Evolutionary conservation across 2,797 vertebrate species (phyloP).

Genomic region (Margarornis squamiger): DNA sequence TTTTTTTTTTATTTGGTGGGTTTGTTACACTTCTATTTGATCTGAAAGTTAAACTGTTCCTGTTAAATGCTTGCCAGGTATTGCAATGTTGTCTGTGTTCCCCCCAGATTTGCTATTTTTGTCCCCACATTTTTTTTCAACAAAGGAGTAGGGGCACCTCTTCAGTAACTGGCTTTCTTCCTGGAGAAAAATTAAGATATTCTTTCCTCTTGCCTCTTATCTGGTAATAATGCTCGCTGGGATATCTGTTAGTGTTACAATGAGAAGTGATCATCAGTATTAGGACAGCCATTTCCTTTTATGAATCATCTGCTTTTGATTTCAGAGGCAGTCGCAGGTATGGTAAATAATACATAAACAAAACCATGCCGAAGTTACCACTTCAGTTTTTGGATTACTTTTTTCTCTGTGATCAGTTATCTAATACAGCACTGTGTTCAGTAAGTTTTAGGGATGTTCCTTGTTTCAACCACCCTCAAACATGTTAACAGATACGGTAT

Average conservation of each 20-base stretch:
- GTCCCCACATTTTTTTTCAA: not conserved
- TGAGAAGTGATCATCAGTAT: not conserved
- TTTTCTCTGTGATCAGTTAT: not conserved
- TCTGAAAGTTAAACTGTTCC: not conserved
- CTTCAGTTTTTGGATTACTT: not conserved
- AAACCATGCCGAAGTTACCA: not conserved
- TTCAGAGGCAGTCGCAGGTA: not conserved
- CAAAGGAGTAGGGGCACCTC: not conserved
- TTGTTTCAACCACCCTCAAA: not conserved
- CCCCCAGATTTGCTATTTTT: not conserved
- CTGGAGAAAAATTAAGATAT: not conserved
- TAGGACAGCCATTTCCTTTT: not conserved
- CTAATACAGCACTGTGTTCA: not conserved
- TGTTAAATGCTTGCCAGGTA: not conserved
- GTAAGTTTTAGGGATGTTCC: not conserved
- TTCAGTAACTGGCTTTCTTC: not conserved
- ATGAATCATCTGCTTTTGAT: not conserved
- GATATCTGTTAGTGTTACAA: not conserved
- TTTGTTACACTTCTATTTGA: not conserved
- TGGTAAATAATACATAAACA: not conserved
- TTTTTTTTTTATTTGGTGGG: not conserved
- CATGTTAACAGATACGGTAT: not conserved
- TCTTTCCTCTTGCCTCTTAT: not conserved
- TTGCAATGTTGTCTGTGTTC: not conserved
- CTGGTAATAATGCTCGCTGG: not conserved